A percentile compares a stretch with the other conserved stretches of the same genome.
Evolutionary conservation across 2,888 invertebrate genomes (phyloP).

Genomic region (Caenorhabditis sp.): DNA sequence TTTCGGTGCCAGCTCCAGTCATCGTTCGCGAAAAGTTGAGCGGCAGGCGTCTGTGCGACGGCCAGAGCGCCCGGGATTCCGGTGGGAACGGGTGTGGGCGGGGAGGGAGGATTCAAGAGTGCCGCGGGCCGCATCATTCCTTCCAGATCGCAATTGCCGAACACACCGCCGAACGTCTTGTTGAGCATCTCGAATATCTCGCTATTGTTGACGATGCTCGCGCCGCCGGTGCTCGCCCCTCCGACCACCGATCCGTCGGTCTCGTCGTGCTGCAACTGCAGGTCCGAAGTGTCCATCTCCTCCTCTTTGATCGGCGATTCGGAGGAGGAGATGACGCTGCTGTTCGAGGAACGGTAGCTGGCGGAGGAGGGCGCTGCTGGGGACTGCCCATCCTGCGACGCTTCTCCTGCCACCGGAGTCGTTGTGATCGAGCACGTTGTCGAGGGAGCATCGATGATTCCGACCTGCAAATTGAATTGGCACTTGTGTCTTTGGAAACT

Average conservation of each 20-base stretch:
- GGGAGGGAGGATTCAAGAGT: conserved; percentile 32
- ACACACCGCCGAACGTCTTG: conserved; percentile 37
- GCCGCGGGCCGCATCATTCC: conserved; percentile 22
- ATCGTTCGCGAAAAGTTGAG: conserved; percentile 72
- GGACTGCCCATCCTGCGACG: conserved; percentile 61
- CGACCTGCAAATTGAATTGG: too few relatives aligned
- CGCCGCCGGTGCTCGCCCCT: neutral
- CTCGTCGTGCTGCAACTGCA: conserved; percentile 7
- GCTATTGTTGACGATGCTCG: conserved; percentile 22
- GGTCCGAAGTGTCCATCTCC: conserved; percentile 17
- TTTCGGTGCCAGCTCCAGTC: conserved; percentile 79
- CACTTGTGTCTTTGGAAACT: too few relatives aligned
- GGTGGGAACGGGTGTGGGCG: conserved; percentile 42
- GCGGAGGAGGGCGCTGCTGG: conserved; percentile 66
- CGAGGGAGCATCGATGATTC: conserved; percentile 35
- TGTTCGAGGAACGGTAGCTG: conserved; percentile 55
- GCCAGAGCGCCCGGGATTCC: conserved; percentile 75
- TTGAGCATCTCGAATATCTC: conserved; percentile 42
- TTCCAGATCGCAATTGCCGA: conserved; percentile 23
- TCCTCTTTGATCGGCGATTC: conserved; percentile 53
- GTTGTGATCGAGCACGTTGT: conserved; percentile 10
- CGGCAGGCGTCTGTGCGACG: conserved; percentile 76
- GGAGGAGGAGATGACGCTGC: conserved; percentile 49
- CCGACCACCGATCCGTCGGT: conserved; percentile 1
- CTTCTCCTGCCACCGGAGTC: conserved; percentile 52